Conservation (phyloP, 2,113 vertebrate genomes). For the Zingel zingel region DNA sequence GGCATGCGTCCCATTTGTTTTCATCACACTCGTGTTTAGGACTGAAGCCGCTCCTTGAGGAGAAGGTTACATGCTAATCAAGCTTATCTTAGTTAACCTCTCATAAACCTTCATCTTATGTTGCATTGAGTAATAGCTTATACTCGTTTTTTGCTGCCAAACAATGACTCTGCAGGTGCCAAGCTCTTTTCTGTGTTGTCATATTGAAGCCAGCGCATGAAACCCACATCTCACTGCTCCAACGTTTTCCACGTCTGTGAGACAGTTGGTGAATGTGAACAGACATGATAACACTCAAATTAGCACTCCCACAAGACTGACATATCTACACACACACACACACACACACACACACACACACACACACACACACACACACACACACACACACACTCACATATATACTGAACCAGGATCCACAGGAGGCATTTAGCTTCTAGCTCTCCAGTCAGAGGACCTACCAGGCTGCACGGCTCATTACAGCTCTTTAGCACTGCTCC, state of each 20-base stretch:
- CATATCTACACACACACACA: constrained; percentile 7
- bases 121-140: background rate
- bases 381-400: background rate
- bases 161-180: background rate
- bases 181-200: background rate
- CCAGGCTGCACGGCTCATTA: constrained; percentile 66
- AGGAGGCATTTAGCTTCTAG: constrained; percentile 37
- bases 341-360: constrained; percentile 4
- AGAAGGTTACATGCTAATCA: background rate
- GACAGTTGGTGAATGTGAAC: constrained; percentile 19
- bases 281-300: constrained; percentile 19
- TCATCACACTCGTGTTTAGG: background rate
- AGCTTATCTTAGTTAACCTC: background rate
- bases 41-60: background rate
- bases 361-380: background rate
- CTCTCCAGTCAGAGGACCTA: constrained; percentile 57
- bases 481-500: constrained; percentile 59
- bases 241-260: background rate
- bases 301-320: background rate
- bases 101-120: constrained; percentile 21
- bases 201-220: background rate
- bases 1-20: background rate
- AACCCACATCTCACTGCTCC: background rate
- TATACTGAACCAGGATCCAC: constrained; percentile 23
- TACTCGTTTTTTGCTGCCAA: background rate